Evolutionary conservation across 2,888 invertebrate genomes (phyloP).

Genomic region (Hypselothyrea guttata): DNA sequence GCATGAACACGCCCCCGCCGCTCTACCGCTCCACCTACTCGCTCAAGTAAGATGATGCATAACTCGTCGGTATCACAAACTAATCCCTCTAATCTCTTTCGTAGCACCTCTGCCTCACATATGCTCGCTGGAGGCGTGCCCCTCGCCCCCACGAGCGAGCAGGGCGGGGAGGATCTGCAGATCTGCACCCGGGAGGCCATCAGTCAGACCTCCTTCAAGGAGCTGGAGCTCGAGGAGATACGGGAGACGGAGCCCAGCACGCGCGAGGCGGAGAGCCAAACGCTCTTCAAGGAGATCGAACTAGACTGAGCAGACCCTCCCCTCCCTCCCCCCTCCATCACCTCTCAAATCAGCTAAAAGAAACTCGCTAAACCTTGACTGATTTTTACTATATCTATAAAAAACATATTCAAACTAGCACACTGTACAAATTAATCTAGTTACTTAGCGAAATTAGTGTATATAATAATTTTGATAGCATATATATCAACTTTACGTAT

Average conservation of each 20-base stretch:
- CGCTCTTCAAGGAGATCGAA: constrained; percentile 58
- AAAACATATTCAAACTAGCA: constrained; percentile 29
- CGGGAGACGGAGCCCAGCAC: constrained; percentile 34
- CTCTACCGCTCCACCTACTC: constrained; percentile 94
- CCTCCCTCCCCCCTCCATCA: neutral
- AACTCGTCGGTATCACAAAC: neutral
- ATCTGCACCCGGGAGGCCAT: constrained; percentile 39
- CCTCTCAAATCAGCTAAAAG: constrained; percentile 1
- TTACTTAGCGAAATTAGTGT: constrained; percentile 42
- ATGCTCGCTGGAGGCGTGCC: constrained; percentile 22
- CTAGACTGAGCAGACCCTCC: constrained; percentile 45
- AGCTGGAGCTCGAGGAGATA: constrained; percentile 41
- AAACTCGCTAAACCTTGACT: constrained; percentile 32
- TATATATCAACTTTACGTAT: constrained; percentile 24
- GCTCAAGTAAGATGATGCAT: constrained; percentile 84
- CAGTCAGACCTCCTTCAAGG: constrained; percentile 54
- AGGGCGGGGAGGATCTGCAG: constrained; percentile 37
- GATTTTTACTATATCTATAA: constrained; percentile 32
- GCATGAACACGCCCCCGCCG: constrained; percentile 90
- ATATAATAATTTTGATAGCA: constrained; percentile 32
- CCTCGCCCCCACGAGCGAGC: constrained; percentile 48
- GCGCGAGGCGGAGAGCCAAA: constrained; percentile 38
- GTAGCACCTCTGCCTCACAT: constrained; percentile 44
- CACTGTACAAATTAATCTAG: constrained; percentile 51
- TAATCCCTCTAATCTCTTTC: neutral